Evolutionary conservation across 1,140 invertebrate genomes (phyloP).

Genomic region (Ptiloglossa arizonensis): DNA sequence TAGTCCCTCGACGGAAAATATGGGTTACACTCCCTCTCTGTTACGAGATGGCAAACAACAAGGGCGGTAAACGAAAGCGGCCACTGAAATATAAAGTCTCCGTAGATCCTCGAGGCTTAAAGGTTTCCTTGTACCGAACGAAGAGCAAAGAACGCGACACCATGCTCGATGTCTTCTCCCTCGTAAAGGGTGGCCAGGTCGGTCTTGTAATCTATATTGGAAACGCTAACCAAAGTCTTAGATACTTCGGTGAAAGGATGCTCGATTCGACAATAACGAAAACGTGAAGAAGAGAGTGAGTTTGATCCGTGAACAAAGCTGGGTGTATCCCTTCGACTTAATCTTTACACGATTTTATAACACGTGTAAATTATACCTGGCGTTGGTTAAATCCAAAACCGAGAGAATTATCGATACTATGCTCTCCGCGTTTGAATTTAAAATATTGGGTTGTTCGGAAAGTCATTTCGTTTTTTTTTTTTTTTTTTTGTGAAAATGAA

Average conservation of each 20-base stretch:
- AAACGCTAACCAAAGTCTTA: slow-evolving; percentile 60
- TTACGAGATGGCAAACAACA: slow-evolving; percentile 41
- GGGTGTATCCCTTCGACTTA: slow-evolving; percentile 5
- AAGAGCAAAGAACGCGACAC: slow-evolving; percentile 45
- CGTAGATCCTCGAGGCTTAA: slow-evolving; percentile 48
- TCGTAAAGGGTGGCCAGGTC: slow-evolving; percentile 20
- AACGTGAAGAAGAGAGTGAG: slow-evolving; percentile 40
- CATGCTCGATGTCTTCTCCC: slow-evolving; percentile 18
- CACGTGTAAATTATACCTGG: too few relatives aligned
- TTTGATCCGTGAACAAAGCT: slow-evolving; percentile 49
- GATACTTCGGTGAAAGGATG: slow-evolving; percentile 39
- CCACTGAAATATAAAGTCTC: slow-evolving; percentile 45
- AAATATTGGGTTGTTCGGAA: too few relatives aligned
- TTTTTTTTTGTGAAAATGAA: not conserved
- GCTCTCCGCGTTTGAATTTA: too few relatives aligned
- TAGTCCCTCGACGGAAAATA: not conserved
- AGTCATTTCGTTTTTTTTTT: too few relatives aligned
- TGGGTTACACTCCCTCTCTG: slow-evolving; percentile 15
- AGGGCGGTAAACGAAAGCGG: slow-evolving; percentile 9
- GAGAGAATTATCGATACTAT: not conserved
- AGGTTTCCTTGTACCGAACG: not conserved
- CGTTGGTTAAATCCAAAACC: not conserved
- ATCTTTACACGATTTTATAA: too few relatives aligned
- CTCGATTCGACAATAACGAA: slow-evolving; percentile 32
- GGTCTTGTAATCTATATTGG: slow-evolving; percentile 58